phyloP scores from a whole-genome alignment of 2,797 vertebrate genomes.

The Tadarida brasiliensis region DNA sequence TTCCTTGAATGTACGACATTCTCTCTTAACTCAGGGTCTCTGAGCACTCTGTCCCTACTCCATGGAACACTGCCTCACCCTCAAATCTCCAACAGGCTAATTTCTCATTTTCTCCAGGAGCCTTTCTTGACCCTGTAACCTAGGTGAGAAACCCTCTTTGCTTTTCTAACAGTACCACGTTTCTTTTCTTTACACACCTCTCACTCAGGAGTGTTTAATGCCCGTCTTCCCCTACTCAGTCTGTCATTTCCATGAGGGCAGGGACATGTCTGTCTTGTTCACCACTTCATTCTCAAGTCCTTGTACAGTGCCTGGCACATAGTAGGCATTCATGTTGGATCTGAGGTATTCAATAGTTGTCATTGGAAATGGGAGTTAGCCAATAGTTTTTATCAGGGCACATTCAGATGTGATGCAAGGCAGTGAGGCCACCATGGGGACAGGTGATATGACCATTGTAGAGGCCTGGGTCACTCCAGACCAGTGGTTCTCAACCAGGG shows the following conservation, averaged over 20 bases:
- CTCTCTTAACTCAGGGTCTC: conserved; percentile 3
- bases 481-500: background rate
- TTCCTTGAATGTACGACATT: background rate
- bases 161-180: background rate
- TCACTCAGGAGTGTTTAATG: background rate
- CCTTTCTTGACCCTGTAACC: background rate
- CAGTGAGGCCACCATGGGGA: background rate
- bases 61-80: background rate
- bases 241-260: background rate
- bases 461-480: background rate
- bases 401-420: background rate
- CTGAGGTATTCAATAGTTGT: background rate
- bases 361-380: background rate
- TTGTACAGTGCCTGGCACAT: background rate
- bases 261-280: background rate
- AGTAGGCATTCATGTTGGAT: background rate
- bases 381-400: background rate
- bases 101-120: background rate
- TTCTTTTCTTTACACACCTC: background rate
- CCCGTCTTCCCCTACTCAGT: background rate
- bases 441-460: background rate
- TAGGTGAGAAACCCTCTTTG: background rate
- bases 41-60: background rate
- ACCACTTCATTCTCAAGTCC: background rate
- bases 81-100: background rate